Conservation (phyloP, 2,888 invertebrate genomes). For the Teleiodes luculella region DNA sequence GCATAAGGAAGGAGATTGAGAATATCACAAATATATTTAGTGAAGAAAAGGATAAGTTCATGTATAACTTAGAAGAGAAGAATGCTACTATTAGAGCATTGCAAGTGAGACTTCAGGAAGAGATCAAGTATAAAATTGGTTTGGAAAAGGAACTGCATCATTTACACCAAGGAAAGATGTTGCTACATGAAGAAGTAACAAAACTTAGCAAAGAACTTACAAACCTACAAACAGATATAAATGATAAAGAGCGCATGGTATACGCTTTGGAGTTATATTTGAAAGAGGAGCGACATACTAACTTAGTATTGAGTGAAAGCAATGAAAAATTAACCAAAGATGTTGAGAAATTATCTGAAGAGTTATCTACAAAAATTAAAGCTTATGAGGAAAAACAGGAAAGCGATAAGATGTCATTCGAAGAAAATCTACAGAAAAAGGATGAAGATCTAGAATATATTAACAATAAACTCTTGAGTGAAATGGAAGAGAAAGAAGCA, state of each 20-base stretch:
- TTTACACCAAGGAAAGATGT: slow-evolving; percentile 30
- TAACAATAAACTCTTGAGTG: slow-evolving; percentile 27
- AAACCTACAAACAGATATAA: slow-evolving; percentile 29
- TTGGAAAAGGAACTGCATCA: slow-evolving; percentile 42
- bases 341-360: slow-evolving; percentile 26
- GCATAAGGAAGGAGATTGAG: slow-evolving; percentile 42
- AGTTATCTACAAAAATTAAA: slow-evolving; percentile 33
- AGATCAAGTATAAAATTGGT: slow-evolving; percentile 47
- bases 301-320: slow-evolving; percentile 27
- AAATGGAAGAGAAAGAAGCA: slow-evolving; percentile 28
- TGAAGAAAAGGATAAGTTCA: slow-evolving; percentile 42
- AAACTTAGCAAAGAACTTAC: slow-evolving; percentile 30
- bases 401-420: slow-evolving; percentile 25
- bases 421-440: slow-evolving; percentile 31
- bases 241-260: slow-evolving; percentile 39
- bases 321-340: slow-evolving; percentile 31
- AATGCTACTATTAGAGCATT: slow-evolving; percentile 43
- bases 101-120: slow-evolving; percentile 50
- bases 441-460: slow-evolving; percentile 26
- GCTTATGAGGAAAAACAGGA: slow-evolving; percentile 27
- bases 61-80: slow-evolving; percentile 46
- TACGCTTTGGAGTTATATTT: slow-evolving; percentile 34
- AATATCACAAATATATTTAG: slow-evolving; percentile 34
- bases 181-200: slow-evolving; percentile 31
- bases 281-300: slow-evolving; percentile 32